Evolutionary conservation across 2,888 invertebrate genomes (phyloP).

Genomic region (Laothoe populi): DNA sequence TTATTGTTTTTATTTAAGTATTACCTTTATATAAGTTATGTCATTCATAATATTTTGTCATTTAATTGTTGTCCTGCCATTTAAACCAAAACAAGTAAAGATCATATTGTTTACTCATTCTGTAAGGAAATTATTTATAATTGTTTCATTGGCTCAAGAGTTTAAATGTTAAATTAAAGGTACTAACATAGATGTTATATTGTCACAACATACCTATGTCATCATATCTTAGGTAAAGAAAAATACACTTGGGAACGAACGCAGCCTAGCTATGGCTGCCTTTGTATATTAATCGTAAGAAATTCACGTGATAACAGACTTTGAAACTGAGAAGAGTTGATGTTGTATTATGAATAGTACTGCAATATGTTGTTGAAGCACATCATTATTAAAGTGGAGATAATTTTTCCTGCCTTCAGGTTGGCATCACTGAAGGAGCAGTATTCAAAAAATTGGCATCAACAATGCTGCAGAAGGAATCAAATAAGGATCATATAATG

Average conservation of each 20-base stretch:
- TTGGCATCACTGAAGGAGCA: conserved; percentile 84
- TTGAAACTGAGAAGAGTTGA: conserved; percentile 79
- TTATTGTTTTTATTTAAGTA: neutral
- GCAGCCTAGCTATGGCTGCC: conserved; percentile 37
- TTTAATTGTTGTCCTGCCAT: neutral
- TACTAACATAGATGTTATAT: conserved; percentile 36
- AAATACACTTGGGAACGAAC: conserved; percentile 19
- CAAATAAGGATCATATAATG: conserved; percentile 62
- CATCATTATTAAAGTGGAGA: conserved; percentile 84
- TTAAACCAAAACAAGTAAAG: neutral
- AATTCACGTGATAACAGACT: conserved; percentile 74
- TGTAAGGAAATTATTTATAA: neutral
- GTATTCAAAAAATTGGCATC: conserved; percentile 79
- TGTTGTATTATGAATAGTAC: conserved; percentile 61
- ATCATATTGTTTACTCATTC: neutral
- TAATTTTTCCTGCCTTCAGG: conserved; percentile 85
- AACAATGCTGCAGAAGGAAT: conserved; percentile 73
- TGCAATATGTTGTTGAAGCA: conserved; percentile 75
- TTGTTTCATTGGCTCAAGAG: conserved; percentile 27
- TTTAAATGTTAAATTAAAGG: conserved; percentile 22
- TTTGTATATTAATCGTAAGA: conserved; percentile 51
- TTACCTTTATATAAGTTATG: conserved; percentile 10
- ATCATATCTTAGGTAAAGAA: conserved; percentile 21
- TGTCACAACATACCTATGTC: conserved; percentile 34
- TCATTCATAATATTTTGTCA: neutral